Evolutionary conservation across 1,140 invertebrate species (phyloP), one percentile per base, ranked within the genome.

Genomic region (Himalopsyche phryganea): DNA sequence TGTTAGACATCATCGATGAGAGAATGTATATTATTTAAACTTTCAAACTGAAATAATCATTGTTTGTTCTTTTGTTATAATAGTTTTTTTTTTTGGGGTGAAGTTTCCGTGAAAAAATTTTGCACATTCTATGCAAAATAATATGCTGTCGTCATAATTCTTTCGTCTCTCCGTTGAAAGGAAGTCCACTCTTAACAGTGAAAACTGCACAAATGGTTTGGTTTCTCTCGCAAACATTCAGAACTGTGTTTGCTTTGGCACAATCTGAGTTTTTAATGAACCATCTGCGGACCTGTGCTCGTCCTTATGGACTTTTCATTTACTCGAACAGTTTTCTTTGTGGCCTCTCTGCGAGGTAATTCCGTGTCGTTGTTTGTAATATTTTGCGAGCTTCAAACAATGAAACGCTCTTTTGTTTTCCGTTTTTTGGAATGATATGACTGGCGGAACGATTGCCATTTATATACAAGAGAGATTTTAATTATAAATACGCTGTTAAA

Each of bases 101-200:
- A n/a, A n/a, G n/a, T n/a, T n/a, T n/a, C n/a, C n/a, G n/a, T n/a
- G n/a, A n/a, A n/a, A n/a, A n/a, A n/a, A n/a, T n/a, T n/a, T 28
- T 3, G 23, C 23, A 28, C 9, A 9, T 28, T 9, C 23, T n/a
- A 3, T 28, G 23, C 23, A 9, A 28, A 28, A 28, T 9, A 9
- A 28, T 9, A 28, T 28, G 32, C 54, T 19, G 35, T 36, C 55
- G 23, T 33, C 54, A 50, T 57, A 57, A 57, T 57, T 57, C 38
- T 28, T 57, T 57, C 42, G 42, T 57, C 17, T 46, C 2, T 1
- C 18, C 42, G n/a, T 5, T 15, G 18, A 45, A 15, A 11, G 42
- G 11, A 11, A 15, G 42, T 19, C 9, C 18, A 15, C 42, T n/a
- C 38, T 15, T 40, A 11, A 40, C 38, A 40, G 38, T 13, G 38